phyloP scores from a whole-genome alignment of 2,113 vertebrate genomes.

The Istiophorus platypterus region DNA sequence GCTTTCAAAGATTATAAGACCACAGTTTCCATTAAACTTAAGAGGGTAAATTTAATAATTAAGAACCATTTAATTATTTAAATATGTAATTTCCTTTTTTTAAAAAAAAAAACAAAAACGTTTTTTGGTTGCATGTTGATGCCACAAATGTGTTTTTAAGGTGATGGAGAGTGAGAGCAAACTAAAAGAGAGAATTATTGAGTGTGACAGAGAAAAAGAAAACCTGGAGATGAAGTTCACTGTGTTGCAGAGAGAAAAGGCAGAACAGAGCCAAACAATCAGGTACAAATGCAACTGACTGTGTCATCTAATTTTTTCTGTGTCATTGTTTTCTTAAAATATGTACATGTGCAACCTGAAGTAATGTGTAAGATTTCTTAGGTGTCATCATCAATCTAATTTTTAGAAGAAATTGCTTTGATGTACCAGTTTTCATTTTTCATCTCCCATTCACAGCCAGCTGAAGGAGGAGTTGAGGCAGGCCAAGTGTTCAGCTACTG shows the following conservation, averaged over 20 bases:
- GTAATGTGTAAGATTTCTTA: background rate
- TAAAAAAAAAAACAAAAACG: background rate
- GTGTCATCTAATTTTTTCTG: background rate
- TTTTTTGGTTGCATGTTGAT: background rate
- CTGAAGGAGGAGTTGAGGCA: slow-evolving; percentile 84
- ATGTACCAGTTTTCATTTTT: background rate
- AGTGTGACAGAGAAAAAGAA: slow-evolving; percentile 88
- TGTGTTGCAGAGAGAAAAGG: slow-evolving; percentile 84
- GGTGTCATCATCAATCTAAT: background rate
- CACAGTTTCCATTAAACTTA: slow-evolving; percentile 86
- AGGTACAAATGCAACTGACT: slow-evolving; percentile 76
- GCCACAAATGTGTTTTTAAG: slow-evolving; percentile 75
- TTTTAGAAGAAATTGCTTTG: background rate
- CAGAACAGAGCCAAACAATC: slow-evolving; percentile 81
- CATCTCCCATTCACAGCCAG: slow-evolving; percentile 70
- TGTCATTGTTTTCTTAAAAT: background rate
- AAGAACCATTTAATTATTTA: background rate
- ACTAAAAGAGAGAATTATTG: slow-evolving; percentile 85
- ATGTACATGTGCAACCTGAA: background rate
- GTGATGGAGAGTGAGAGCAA: slow-evolving; percentile 87
- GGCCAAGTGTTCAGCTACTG: slow-evolving; percentile 79
- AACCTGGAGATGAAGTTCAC: slow-evolving; percentile 85
- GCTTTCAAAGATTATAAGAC: slow-evolving; percentile 91
- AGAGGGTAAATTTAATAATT: slow-evolving; percentile 80
- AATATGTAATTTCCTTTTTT: background rate